A percentile compares a stretch with the other conserved stretches of the same genome.
phyloP scores from a whole-genome alignment of 92 coral and sea anemone genomes.

The Palythoa grandiflora region DNA sequence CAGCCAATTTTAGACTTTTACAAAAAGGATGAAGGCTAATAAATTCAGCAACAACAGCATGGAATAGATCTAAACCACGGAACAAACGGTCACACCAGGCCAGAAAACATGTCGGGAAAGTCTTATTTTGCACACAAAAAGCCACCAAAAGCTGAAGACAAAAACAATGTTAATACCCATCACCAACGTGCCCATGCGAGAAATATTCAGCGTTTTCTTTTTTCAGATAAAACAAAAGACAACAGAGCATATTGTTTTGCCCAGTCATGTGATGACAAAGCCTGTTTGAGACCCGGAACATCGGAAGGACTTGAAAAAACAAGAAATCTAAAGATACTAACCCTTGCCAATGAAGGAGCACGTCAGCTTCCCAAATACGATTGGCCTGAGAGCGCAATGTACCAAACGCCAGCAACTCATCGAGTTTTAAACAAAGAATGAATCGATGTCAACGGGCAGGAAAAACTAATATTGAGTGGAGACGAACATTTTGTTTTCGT shows the following conservation, averaged over 20 bases:
- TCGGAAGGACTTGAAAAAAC: conserved; percentile 30
- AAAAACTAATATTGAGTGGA: conserved; percentile 18
- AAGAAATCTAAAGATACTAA: conserved; percentile 12
- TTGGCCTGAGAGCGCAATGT: conserved; percentile 25
- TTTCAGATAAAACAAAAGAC: conserved; percentile 8
- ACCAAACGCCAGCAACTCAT: not conserved
- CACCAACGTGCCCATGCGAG: conserved; percentile 52
- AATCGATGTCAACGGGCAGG: not conserved
- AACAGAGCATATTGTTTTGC: conserved; percentile 36
- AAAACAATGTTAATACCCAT: conserved; percentile 55
- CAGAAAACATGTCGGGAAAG: conserved; percentile 30
- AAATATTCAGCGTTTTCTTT: conserved; percentile 25
- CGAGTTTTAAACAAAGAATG: conserved; percentile 16
- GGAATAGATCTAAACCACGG: conserved; percentile 67
- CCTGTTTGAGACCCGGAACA: conserved; percentile 65
- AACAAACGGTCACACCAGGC: conserved; percentile 54
- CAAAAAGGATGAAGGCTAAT: conserved; percentile 48
- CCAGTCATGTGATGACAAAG: conserved; percentile 60
- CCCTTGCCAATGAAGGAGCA: conserved; percentile 21
- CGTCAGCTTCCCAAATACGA: conserved; percentile 28
- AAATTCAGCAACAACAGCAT: conserved; percentile 66
- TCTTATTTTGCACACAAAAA: conserved; percentile 58
- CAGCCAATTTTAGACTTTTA: conserved; percentile 52
- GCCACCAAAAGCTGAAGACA: conserved; percentile 68
- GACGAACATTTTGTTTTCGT: conserved; percentile 24